Evolutionary conservation across 2,797 vertebrate genomes (phyloP).

Genomic region (Platalea minor): DNA sequence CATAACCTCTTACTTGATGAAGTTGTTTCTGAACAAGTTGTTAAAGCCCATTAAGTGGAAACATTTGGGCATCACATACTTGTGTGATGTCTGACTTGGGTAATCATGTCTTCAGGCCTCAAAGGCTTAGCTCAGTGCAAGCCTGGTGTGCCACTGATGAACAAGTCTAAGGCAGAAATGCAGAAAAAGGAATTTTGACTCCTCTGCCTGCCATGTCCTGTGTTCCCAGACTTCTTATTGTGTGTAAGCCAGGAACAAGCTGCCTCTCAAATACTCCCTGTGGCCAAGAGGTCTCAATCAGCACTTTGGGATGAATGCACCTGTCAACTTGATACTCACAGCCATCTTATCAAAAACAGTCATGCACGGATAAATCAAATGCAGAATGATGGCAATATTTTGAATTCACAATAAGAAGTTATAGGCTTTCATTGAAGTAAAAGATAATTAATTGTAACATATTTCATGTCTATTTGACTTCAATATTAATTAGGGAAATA

Average conservation of each 20-base stretch:
- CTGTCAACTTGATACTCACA: not conserved
- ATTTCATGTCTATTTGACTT: not conserved
- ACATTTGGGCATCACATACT: not conserved
- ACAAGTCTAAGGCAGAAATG: not conserved
- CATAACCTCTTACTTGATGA: slow-evolving; percentile 20
- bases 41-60: slow-evolving; percentile 34
- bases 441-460: not conserved
- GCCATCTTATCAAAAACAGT: not conserved
- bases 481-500: not conserved
- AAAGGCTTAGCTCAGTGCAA: not conserved
- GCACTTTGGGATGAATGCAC: not conserved
- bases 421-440: not conserved
- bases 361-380: not conserved
- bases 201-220: not conserved
- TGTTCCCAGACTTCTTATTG: not conserved
- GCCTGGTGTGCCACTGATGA: not conserved
- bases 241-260: not conserved
- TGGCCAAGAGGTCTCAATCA: not conserved
- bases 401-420: not conserved
- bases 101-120: not conserved
- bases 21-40: slow-evolving; percentile 42
- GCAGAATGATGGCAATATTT: not conserved
- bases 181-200: not conserved
- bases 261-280: not conserved
- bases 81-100: not conserved